Conservation (phyloP, 2,797 vertebrate species). For the Fistularia commersonii region DNA sequence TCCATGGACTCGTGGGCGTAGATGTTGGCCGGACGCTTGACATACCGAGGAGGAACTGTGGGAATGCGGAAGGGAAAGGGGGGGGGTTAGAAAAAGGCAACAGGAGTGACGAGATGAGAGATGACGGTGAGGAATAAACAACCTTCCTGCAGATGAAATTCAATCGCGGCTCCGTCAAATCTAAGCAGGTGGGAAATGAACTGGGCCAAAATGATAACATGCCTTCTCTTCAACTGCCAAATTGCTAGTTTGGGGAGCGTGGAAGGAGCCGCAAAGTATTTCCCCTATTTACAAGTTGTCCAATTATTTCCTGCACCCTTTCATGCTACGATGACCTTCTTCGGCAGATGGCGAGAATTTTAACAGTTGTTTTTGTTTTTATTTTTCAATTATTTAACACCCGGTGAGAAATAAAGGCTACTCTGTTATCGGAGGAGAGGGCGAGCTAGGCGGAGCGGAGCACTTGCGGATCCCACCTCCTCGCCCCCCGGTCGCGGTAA, state of each 20-base stretch:
- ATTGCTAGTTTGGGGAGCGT: conserved; percentile 15
- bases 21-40: conserved; percentile 83
- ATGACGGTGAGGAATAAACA: background rate
- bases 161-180: conserved; percentile 23
- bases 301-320: conserved; percentile 3
- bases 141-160: conserved; percentile 9
- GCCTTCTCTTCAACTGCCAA: conserved; percentile 23
- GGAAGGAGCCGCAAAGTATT: conserved; percentile 19
- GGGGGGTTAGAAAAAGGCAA: background rate
- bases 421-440: background rate
- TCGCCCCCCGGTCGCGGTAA: conserved; percentile 44
- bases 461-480: conserved; percentile 20
- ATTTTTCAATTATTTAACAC: conserved; percentile 3
- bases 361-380: conserved; percentile 6
- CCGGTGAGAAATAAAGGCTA: conserved; percentile 12
- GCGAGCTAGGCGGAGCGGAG: conserved; percentile 16
- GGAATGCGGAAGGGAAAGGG: background rate
- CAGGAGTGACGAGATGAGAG: background rate
- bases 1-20: conserved; percentile 96
- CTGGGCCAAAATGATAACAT: conserved; percentile 13
- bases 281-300: background rate
- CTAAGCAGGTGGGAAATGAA: conserved; percentile 24
- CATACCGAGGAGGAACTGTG: conserved; percentile 84
- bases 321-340: conserved; percentile 16
- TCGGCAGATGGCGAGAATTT: conserved; percentile 7